Conservation (phyloP, 2,113 vertebrate species). For the Pagrus major region DNA sequence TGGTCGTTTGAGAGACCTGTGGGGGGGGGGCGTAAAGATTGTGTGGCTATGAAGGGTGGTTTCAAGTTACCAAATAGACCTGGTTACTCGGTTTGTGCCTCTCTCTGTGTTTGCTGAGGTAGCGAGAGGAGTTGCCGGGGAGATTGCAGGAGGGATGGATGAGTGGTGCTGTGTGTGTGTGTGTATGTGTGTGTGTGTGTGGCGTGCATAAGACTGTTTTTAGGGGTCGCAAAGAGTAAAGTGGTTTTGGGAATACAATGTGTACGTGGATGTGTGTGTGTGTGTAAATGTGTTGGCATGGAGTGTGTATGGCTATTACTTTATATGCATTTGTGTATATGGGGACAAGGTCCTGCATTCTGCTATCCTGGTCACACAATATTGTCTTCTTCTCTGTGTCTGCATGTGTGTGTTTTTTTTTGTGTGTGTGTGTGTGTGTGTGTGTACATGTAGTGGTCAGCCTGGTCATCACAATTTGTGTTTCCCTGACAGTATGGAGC, state of each 20-base stretch:
- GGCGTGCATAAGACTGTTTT: slow-evolving; percentile 37
- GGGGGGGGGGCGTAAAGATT: slow-evolving; percentile 7
- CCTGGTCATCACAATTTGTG: slow-evolving; percentile 89
- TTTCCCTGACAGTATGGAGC: slow-evolving; percentile 89
- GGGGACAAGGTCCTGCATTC: slow-evolving; percentile 35
- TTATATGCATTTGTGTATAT: slow-evolving; percentile 24
- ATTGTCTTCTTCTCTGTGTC: slow-evolving; percentile 30
- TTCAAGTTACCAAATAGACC: slow-evolving; percentile 54
- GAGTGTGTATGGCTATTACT: slow-evolving; percentile 65
- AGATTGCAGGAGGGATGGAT: slow-evolving; percentile 38
- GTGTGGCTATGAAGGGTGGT: slow-evolving; percentile 37
- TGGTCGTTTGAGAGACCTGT: slow-evolving; percentile 4
- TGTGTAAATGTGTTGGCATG: slow-evolving; percentile 31
- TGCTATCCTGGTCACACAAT: slow-evolving; percentile 76
- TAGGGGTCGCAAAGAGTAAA: slow-evolving; percentile 35
- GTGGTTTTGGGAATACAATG: slow-evolving; percentile 24
- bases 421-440: slow-evolving; percentile 25
- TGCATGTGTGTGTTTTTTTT: slow-evolving; percentile 8
- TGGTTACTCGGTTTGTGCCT: slow-evolving; percentile 58
- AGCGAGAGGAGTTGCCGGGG: slow-evolving; percentile 70
- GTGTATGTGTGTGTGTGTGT: slow-evolving; percentile 44
- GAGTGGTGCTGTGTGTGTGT: slow-evolving; percentile 29
- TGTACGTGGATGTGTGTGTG: slow-evolving; percentile 24
- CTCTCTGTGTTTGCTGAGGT: slow-evolving; percentile 80
- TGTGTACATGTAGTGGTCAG: slow-evolving; percentile 46